Evolutionary conservation across 2,113 vertebrate genomes (phyloP), one percentile per base, ranked within the genome.

Genomic region (Tretioscincus oriximinensis): DNA sequence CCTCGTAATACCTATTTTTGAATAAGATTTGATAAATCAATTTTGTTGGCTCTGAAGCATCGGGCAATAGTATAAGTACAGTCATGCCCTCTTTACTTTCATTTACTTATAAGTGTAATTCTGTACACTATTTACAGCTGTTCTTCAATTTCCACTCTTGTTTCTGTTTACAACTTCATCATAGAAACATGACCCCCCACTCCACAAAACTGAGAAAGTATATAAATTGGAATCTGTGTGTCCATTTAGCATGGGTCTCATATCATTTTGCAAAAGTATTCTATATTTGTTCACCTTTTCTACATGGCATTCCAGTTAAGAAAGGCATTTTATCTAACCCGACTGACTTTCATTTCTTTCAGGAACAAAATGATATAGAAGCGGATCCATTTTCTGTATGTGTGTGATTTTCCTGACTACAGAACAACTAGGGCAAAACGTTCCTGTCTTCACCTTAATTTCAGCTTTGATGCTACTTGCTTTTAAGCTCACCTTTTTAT

Each of bases 401-500:
- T 35, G 9, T 14, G 1, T 60, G 20, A 41, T 22, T 45, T 26
- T 58, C 16, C 2, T 26, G 35, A 75, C 54, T 41, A 9, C 0
- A 4, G 2, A 1, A 1, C 3, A 69, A 66, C 28, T 12, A 4
- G 7, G 82, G 72, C 8, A 1, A 58, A 76, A 0, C 5, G 68
- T 78, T 70, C 35, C 74, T 70, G 2, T 1, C 9, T 51, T 22
- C 65, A 1, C 2, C 1, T 58, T 64, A 3, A 21, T 0, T 22
- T 49, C 49, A 16, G 12, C 18, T 29, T 49, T 31, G 68, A 69
- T 9, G 1, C 6, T 11, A 28, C 9, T 41, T 49, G 18, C 21
- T 58, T 61, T 12, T 51, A 68, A 72, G 70, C 20, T 88, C 20
- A 72, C 84, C 76, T 83, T 84, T 63, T 45, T 76, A 68, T 80